Evolutionary conservation across 2,797 vertebrate genomes (phyloP).

Genomic region (Pteronotus mesoamericanus): DNA sequence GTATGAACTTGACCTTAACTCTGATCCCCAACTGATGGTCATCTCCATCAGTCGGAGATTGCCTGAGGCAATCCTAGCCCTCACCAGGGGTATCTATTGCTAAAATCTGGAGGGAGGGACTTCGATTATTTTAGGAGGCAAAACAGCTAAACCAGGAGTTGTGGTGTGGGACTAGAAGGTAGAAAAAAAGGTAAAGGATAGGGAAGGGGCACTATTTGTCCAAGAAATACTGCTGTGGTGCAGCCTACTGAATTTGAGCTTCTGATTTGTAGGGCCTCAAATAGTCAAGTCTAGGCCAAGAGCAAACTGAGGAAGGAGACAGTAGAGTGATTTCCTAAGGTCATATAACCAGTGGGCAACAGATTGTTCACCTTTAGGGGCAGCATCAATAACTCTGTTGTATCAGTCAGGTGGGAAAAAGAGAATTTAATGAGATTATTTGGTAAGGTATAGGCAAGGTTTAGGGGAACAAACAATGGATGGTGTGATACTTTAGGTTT

Average conservation of each 20-base stretch:
- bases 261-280: neutral
- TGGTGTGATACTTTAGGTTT: neutral
- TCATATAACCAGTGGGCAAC: neutral
- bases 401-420: neutral
- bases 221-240: neutral
- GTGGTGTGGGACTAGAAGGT: neutral
- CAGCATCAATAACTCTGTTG: neutral
- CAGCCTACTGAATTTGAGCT: neutral
- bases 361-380: neutral
- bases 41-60: neutral
- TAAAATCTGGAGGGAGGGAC: slow-evolving; percentile 29
- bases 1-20: slow-evolving; percentile 51
- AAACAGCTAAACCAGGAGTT: slow-evolving; percentile 49
- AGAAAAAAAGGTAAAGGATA: neutral
- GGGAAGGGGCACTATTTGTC: neutral
- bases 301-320: neutral
- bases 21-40: neutral
- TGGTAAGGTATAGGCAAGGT: neutral
- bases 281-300: neutral
- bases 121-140: slow-evolving; percentile 51
- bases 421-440: neutral
- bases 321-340: neutral
- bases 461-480: neutral
- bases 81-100: slow-evolving; percentile 10
- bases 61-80: neutral